Base-by-base conservation (phyloP, 2,888 invertebrate genomes). In the Aleiodes testaceus region DNA sequence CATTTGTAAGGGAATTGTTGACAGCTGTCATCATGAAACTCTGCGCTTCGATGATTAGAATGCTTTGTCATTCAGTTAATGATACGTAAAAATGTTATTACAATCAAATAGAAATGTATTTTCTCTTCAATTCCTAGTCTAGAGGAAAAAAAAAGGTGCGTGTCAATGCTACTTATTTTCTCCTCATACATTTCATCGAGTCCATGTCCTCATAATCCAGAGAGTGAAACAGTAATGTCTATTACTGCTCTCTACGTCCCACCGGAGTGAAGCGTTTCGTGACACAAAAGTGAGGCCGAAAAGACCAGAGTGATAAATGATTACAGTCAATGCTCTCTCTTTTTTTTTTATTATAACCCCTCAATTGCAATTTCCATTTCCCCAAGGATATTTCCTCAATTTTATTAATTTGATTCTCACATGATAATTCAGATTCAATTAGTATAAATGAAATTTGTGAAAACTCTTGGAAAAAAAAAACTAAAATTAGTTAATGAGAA, bases 261-360 rank as follows among this genome's bases (percentile, higher is more conserved):
- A 73, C 67, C 63, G 74, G 72, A 70, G 72, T 63, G 72, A 73
- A 70, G 53, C 67, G 61, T 74, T 78, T 76, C 74, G 74, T 76
- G 74, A 78, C 78, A 36, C 36, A 36, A n/a, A n/a, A 26, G 36
- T 36, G 77, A 78, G 78, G 71, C 77, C 77, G 66, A 70, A 70
- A 70, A 77, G 72, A 55, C 72, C 18, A 55, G 59, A 5, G 68
- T 82, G 82, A 83, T 83, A 81, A 82, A 83, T 82, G 79, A 80
- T 36, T 73, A 72, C 73, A 52, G 69, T 64, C 68, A 61, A 63
- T 75, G 49, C 65, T 26, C 45, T 72, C n/a, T 20, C 55, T 36
- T 61, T 52, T 66, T 20, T 63, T 36, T 61, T 52, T 66, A 72
- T 52, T 61, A 66, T 75, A 64, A 61, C 59, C 68, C 66, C 22